These are phyloP conservation scores for Melanophora roralis DNA, from an alignment of 2,888 invertebrate genomes.

Conservation along the genomic window DNA sequence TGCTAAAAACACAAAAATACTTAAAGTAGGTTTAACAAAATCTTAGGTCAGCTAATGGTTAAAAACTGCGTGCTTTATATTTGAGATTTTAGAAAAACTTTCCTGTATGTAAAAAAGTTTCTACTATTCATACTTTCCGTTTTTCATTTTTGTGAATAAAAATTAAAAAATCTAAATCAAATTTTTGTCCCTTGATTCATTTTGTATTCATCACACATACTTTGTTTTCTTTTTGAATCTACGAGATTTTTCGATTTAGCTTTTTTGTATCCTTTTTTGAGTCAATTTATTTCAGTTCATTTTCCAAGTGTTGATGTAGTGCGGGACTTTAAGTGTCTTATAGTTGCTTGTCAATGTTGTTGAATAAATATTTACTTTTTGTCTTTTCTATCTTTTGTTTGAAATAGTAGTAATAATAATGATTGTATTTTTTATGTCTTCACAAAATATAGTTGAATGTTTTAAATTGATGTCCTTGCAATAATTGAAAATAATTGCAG, in stretches of 20 bases:
- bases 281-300: background rate
- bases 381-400: background rate
- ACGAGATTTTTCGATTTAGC: too few species aligned
- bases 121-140: too few species aligned
- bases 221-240: background rate
- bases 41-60: too few species aligned
- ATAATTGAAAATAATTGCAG: background rate
- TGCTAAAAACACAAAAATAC: too few species aligned
- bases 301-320: constrained; percentile 1
- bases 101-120: too few species aligned
- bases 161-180: background rate
- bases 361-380: background rate
- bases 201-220: background rate
- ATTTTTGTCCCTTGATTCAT: background rate
- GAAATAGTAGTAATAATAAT: background rate
- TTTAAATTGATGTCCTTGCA: background rate
- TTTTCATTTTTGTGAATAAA: background rate
- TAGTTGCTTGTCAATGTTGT: background rate
- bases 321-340: background rate
- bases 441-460: background rate
- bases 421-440: background rate
- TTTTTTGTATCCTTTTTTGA: background rate
- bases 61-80: too few species aligned
- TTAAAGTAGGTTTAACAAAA: too few species aligned
- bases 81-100: too few species aligned